phyloP scores from a whole-genome alignment of 2,888 invertebrate genomes.

The Linnaemya tessellans region DNA sequence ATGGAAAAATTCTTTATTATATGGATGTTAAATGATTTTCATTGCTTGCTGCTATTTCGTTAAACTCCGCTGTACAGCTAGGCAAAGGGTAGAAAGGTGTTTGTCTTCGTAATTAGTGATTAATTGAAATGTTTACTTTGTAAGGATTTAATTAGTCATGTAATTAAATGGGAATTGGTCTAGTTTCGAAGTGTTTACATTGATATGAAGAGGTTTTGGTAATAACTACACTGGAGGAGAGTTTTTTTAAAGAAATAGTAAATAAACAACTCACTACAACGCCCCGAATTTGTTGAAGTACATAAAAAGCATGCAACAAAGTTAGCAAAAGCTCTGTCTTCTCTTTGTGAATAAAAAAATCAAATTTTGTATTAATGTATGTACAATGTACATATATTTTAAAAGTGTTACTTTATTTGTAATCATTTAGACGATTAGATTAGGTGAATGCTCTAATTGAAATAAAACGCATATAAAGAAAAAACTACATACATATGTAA shows the following conservation, averaged over 20 bases:
- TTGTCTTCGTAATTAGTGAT: not conserved
- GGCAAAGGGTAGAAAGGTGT: not conserved
- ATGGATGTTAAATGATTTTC: not conserved
- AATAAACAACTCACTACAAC: not conserved
- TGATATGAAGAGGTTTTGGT: not conserved
- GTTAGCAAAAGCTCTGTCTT: too few species aligned
- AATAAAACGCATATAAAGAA: too few species aligned
- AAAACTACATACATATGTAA: too few species aligned
- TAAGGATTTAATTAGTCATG: conserved; percentile 1
- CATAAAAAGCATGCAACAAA: not conserved
- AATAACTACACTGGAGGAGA: not conserved
- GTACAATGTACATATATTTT: too few species aligned
- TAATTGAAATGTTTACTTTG: conserved; percentile 1
- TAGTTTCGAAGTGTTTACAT: not conserved
- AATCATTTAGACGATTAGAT: too few species aligned
- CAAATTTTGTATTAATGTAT: too few species aligned
- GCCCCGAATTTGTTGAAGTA: not conserved
- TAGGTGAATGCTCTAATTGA: too few species aligned
- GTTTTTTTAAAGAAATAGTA: not conserved
- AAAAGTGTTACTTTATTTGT: too few species aligned
- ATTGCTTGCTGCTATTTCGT: not conserved
- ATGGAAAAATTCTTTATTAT: not conserved
- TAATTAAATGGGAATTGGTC: not conserved
- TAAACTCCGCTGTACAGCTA: not conserved
- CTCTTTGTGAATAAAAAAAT: too few species aligned